Conservation (phyloP, 2,797 vertebrate genomes). For the Podarcis lilfordi region DNA sequence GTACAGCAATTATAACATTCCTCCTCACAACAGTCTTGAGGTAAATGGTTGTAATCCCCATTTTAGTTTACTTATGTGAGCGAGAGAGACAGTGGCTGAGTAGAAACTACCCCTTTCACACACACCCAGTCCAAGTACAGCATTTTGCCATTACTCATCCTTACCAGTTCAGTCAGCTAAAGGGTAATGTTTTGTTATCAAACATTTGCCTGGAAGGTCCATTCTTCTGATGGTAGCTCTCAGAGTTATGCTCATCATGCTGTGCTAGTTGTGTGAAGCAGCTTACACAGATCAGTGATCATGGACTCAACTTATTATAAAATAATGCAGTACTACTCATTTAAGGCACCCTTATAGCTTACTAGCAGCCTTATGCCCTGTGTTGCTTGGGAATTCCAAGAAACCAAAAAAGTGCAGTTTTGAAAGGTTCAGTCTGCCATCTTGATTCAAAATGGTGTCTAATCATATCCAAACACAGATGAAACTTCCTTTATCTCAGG, state of each 20-base stretch:
- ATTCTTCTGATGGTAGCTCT: not conserved
- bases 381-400: too few relatives aligned
- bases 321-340: not conserved
- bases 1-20: conserved; percentile 8
- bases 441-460: too few relatives aligned
- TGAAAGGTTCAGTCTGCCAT: too few relatives aligned
- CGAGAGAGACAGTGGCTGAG: not conserved
- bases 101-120: not conserved
- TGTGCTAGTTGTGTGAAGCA: not conserved
- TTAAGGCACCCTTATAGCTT: not conserved
- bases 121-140: not conserved
- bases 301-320: not conserved
- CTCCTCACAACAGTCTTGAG: not conserved
- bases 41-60: too few relatives aligned
- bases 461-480: too few relatives aligned
- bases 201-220: not conserved
- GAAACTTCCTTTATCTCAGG: too few relatives aligned
- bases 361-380: too few relatives aligned
- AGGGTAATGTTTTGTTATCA: conserved; percentile 1
- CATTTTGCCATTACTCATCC: not conserved
- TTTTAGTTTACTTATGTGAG: not conserved
- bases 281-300: not conserved
- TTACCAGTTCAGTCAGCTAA: not conserved
- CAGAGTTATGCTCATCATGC: not conserved
- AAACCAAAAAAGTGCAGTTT: too few relatives aligned